Percentiles rank a stretch among this genome's conserved stretches.
Evolutionary conservation across 2,888 invertebrate genomes (phyloP).

Genomic region (Clepsis dumicolana): DNA sequence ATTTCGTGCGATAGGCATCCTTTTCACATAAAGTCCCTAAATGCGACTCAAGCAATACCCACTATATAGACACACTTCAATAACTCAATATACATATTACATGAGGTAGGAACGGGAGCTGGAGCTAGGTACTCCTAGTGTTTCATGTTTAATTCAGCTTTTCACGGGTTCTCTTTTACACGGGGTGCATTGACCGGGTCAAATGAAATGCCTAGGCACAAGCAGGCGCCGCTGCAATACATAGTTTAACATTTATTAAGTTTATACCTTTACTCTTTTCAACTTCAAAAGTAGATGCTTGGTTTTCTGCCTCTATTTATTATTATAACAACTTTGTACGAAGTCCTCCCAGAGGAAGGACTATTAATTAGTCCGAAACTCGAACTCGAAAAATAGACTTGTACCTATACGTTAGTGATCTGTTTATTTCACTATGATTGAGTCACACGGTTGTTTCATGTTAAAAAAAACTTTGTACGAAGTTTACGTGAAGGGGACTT

Average conservation of each 20-base stretch:
- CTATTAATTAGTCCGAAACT: too few relatives aligned
- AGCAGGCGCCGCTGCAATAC: not conserved
- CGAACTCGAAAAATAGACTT: too few relatives aligned
- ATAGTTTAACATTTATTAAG: not conserved
- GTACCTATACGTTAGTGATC: too few relatives aligned
- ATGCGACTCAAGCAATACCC: not conserved
- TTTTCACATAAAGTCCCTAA: too few relatives aligned
- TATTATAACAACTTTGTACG: too few relatives aligned
- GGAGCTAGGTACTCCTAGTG: conserved; percentile 36
- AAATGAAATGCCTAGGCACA: conserved; percentile 29
- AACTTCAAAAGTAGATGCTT: not conserved
- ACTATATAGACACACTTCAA: conserved; percentile 22
- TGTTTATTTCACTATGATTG: too few relatives aligned
- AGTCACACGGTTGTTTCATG: too few relatives aligned
- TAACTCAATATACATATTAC: conserved; percentile 42
- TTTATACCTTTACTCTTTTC: not conserved
- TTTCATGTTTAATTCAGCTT: conserved; percentile 44
- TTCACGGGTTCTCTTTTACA: conserved; percentile 34
- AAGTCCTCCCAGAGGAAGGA: too few relatives aligned
- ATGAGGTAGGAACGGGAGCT: conserved; percentile 36
- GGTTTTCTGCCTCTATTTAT: too few relatives aligned
- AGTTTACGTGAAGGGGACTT: too few relatives aligned
- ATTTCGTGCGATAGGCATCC: too few relatives aligned
- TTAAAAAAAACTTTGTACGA: too few relatives aligned
- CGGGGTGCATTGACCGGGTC: conserved; percentile 30